Percentiles rank a stretch among this genome's conserved stretches.
Conservation (phyloP, 2,113 vertebrate genomes). For the Marcusenius ussheri region DNA sequence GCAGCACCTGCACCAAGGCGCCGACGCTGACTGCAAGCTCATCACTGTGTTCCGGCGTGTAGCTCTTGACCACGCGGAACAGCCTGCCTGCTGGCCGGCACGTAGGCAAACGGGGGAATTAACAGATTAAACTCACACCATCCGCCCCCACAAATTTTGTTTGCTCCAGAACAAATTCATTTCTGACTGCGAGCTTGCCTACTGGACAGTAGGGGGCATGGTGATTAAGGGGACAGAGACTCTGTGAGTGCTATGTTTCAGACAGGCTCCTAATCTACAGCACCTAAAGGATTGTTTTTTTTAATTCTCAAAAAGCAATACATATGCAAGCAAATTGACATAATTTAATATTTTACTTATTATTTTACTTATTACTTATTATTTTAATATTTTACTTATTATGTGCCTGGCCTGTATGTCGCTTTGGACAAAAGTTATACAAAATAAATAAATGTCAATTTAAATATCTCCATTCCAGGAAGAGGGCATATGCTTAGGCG, state of each 20-base stretch:
- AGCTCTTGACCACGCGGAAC: conserved; percentile 57
- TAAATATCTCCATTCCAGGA: too few species aligned
- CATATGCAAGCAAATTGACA: background rate
- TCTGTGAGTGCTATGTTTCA: background rate
- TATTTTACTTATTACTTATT: too few species aligned
- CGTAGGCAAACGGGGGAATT: background rate
- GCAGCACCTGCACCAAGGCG: conserved; percentile 60
- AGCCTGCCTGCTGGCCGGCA: conserved; percentile 49
- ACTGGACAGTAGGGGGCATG: background rate
- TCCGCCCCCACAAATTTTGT: background rate
- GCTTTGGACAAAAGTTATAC: background rate
- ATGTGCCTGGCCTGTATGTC: background rate
- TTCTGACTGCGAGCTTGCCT: background rate
- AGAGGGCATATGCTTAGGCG: too few species aligned
- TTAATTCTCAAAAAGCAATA: background rate
- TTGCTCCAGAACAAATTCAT: background rate
- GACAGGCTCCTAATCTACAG: background rate
- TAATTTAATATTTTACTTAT: background rate
- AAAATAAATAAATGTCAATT: background rate
- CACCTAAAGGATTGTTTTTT: background rate
- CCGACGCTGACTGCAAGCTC: conserved; percentile 70
- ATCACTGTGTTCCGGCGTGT: conserved; percentile 59
- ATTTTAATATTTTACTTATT: background rate
- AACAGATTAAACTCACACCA: background rate
- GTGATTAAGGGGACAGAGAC: background rate